Base-by-base conservation (phyloP, 2,113 vertebrate genomes). In the Tiliqua scincoides region DNA sequence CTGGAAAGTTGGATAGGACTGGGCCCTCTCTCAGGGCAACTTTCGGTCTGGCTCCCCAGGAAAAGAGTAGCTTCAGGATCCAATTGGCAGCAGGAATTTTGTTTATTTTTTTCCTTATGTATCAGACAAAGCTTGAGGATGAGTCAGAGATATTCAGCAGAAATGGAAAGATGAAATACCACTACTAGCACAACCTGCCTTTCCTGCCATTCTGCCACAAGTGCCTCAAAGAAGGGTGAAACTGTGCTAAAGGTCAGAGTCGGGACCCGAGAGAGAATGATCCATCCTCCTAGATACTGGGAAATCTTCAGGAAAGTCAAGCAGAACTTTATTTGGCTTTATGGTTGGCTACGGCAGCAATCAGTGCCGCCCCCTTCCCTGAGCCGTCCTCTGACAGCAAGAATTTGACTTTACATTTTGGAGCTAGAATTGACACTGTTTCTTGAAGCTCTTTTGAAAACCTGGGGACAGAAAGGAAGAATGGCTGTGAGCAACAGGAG, bases 321-420 rank as follows among this genome's bases (percentile, higher is more conserved):
- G 86, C 71, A 0, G 0, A 30, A 65, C 12, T 0, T 1, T 0
- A 6, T 0, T 54, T 5, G 0, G 89, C 73, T 1, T n/a, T 4
- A 0, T 89, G 94, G 52, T 86, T 91, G 6, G 96, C 97, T 62
- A 98, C 97, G 0, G 98, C 98, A 0, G 97, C 97, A 80, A 98
- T 97, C 8, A 98, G 96, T 2, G 97, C 98, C 0, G 98, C 97
- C 1, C 98, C 98, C 92, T 98, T 98, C 59, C 98, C 98, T 0
- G 97, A 98, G 72, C 98, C 97, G 0, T 98, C 97, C 87, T 98
- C 97, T 0, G 98, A 98, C 2, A 93, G 91, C 30, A 97, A 63
- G 95, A 98, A 98, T 79, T 91, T 92, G 95, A 98, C 95, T 0
- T 54, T 62, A 62, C 98, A 99, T 0, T 81, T n/a, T 27, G 98